A percentile compares a stretch with the other conserved stretches of the same genome.
Conservation (phyloP, 2,113 vertebrate genomes). For the Ophiodon elongatus region DNA sequence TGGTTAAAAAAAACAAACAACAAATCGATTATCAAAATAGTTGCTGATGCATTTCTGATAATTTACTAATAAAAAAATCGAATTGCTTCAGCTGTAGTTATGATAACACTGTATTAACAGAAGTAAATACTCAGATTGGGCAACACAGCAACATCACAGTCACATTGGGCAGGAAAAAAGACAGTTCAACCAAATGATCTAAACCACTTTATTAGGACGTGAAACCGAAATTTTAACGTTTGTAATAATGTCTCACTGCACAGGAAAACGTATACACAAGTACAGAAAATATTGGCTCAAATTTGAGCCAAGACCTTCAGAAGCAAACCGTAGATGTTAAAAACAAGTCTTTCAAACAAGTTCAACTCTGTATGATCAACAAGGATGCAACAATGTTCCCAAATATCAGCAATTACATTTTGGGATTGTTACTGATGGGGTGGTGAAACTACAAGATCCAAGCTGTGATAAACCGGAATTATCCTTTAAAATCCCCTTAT, state of each 20-base stretch:
- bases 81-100: neutral
- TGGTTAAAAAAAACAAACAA: no score
- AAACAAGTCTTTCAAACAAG: no score
- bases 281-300: no score
- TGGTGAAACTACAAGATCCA: neutral
- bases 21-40: neutral
- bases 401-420: neutral
- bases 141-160: no score
- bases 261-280: no score
- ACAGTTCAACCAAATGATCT: no score
- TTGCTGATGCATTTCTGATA: neutral
- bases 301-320: no score
- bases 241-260: no score
- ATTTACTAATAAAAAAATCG: no score
- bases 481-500: neutral
- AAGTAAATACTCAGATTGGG: no score
- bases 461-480: neutral
- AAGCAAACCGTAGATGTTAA: neutral
- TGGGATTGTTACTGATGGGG: neutral
- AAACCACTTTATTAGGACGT: no score
- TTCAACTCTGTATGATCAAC: neutral
- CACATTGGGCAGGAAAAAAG: neutral
- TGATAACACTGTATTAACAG: neutral
- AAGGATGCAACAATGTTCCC: neutral
- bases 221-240: no score